Base-by-base conservation (phyloP, 1,140 invertebrate genomes). In the Drosophila pectinifera region DNA sequence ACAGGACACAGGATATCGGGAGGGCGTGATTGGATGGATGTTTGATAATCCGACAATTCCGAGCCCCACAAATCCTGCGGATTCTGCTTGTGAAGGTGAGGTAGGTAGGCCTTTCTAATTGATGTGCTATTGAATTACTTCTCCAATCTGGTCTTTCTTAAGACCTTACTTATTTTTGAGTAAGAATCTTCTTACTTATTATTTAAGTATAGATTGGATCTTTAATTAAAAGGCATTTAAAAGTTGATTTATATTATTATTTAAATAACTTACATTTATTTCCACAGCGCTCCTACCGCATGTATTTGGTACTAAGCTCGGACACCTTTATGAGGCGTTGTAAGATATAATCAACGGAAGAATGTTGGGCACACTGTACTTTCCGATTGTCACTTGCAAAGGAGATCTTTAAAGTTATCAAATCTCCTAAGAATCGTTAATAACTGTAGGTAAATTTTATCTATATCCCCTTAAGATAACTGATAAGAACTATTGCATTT, bases 1-100 rank as follows among this genome's bases (percentile, higher is more conserved):
- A 14, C 10, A 26, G 61, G 53, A 16, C 20, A n/a, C 18, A 14
- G 13, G 13, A 48, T 26, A 24, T 62, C 4, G 18, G 18, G n/a
- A 36, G 42, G 63, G 42, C 18, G 42, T 39, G 34, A 16, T n/a
- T 34, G 10, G 42, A 10, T 11, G 18, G 42, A 18, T 49, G 34
- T 51, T 67, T 67, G 61, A 67, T 65, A 36, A 65, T 41, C 26
- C 42, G 43, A 31, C 34, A 18, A 38, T 18, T 57, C 18, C 4
- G 58, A 11, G 20, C 24, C 22, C 3, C 34, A 57, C 58, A 39
- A 39, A 58, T 62, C 53, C 51, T 7, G 10, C 16, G n/a, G 16
- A 59, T 41, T 65, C 34, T 39, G 31, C 28, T 20, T 26, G 20
- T 20, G 34, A 42, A 41, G 10, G 7, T 5, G 1, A 22, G 10